Percentiles rank a stretch among this genome's conserved stretches.
Conservation (phyloP, 2,888 invertebrate species). For the Hylaea fasciaria region DNA sequence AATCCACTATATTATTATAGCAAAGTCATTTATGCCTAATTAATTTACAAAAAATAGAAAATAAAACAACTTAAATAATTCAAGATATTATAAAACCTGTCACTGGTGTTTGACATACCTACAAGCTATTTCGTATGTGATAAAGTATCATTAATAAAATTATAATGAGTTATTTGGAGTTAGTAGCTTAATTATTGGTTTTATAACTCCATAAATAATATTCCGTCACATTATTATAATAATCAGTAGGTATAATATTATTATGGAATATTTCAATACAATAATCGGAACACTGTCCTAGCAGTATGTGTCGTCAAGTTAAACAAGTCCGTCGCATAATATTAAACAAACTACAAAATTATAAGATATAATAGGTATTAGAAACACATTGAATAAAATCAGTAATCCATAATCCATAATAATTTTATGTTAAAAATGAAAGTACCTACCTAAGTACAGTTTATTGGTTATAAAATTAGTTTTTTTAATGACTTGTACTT, state of each 20-base stretch:
- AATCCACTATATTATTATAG: neutral
- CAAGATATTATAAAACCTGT: no score
- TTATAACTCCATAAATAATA: constrained; percentile 8
- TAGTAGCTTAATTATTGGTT: constrained; percentile 6
- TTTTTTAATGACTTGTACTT: no score
- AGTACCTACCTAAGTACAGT: no score
- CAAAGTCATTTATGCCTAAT: neutral
- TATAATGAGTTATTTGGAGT: neutral
- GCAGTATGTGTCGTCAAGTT: no score
- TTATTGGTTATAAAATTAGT: no score
- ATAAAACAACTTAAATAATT: no score
- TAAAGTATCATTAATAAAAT: neutral
- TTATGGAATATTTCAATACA: constrained; percentile 12
- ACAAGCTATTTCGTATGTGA: neutral
- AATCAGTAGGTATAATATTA: constrained; percentile 9
- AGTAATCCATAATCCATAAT: no score
- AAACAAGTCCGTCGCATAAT: no score
- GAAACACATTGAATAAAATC: no score
- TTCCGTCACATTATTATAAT: neutral
- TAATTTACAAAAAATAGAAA: neutral
- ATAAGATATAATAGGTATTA: no score
- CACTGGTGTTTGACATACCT: neutral
- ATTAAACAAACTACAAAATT: no score
- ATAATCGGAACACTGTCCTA: neutral
- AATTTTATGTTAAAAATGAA: no score